Conservation (phyloP, 2,888 invertebrate species). For the Cyrtodaria siliqua region DNA sequence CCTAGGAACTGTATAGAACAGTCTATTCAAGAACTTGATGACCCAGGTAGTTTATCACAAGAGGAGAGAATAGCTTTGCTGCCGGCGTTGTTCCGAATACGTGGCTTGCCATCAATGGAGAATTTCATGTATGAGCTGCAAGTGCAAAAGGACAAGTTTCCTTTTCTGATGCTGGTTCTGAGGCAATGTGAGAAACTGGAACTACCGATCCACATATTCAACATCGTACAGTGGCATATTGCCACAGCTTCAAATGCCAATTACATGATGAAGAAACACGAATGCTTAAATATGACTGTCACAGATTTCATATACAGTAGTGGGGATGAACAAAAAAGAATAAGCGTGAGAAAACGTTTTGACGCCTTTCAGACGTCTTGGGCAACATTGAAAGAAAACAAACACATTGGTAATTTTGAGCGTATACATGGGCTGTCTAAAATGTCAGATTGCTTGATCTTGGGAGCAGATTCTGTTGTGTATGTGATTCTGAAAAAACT, state of each 20-base stretch:
- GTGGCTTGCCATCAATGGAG: conserved; percentile 8
- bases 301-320: conserved; percentile 27
- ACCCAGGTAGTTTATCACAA: neutral
- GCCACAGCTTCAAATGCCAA: conserved; percentile 44
- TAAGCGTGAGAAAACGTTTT: conserved; percentile 11
- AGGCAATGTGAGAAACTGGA: conserved; percentile 12
- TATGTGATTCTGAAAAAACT: conserved; percentile 43
- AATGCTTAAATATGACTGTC: conserved; percentile 53
- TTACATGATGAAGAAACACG: conserved; percentile 57
- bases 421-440: conserved; percentile 8
- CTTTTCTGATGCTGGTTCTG: conserved; percentile 40
- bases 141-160: conserved; percentile 4
- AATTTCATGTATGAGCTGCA: conserved; percentile 37
- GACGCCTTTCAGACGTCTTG: conserved; percentile 15
- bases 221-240: conserved; percentile 64
- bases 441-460: conserved; percentile 54
- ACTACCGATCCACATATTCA: conserved; percentile 45
- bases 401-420: too few relatives aligned
- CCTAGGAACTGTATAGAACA: conserved; percentile 5
- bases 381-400: neutral
- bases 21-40: conserved; percentile 15
- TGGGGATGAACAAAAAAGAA: conserved; percentile 10
- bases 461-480: conserved; percentile 38
- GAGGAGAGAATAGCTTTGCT: neutral
- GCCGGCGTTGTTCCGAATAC: conserved; percentile 34